Percentiles rank a stretch among this genome's conserved stretches.
phyloP scores from a whole-genome alignment of 2,888 invertebrate genomes.

The Lithosia quadra region DNA sequence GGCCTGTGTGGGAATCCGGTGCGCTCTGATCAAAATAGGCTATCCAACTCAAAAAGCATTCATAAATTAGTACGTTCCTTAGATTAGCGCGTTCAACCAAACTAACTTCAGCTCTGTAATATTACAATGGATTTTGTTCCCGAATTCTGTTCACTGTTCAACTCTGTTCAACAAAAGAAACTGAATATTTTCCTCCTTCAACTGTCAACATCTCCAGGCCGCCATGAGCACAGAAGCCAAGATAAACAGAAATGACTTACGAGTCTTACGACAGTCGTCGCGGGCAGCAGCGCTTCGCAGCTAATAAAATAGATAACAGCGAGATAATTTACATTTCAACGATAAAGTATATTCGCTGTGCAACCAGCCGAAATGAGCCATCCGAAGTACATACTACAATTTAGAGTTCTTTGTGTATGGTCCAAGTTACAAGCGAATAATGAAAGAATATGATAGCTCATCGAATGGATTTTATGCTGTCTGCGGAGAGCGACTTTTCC shows the following conservation, averaged over 20 bases:
- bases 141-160: neutral
- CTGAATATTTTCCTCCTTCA: neutral
- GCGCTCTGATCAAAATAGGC: no score
- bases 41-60: no score
- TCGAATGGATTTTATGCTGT: no score
- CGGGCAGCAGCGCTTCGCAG: slow-evolving; percentile 54
- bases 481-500: no score
- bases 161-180: neutral
- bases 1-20: no score
- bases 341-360: slow-evolving; percentile 76
- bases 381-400: slow-evolving; percentile 81
- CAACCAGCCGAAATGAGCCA: slow-evolving; percentile 83
- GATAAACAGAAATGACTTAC: slow-evolving; percentile 46
- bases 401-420: slow-evolving; percentile 71
- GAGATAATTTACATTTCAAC: slow-evolving; percentile 77
- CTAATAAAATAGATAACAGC: slow-evolving; percentile 78
- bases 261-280: slow-evolving; percentile 14
- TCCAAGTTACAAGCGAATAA: slow-evolving; percentile 40
- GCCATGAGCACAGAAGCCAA: slow-evolving; percentile 16
- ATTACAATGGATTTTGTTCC: no score
- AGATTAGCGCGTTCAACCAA: no score
- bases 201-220: neutral
- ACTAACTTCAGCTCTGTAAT: no score
- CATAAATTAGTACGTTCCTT: no score
- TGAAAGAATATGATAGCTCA: neutral